A percentile compares a stretch with the other conserved stretches of the same genome.
Conservation (phyloP, 2,888 invertebrate species). For the Seira musarum region DNA sequence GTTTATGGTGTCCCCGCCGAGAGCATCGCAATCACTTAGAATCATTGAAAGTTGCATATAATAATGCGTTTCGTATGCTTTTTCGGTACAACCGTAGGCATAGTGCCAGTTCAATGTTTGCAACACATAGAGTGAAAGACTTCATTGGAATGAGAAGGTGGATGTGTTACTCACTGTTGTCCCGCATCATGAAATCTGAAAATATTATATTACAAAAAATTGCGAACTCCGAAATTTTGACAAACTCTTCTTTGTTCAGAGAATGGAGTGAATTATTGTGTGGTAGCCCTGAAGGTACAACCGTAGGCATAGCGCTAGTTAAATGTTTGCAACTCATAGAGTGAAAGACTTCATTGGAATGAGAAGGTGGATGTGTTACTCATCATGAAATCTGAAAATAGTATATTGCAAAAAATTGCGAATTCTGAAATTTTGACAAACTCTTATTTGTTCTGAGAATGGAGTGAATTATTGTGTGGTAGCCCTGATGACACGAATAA, state of each 20-base stretch:
- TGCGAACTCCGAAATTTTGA: not conserved
- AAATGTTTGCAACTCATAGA: slow-evolving; percentile 13
- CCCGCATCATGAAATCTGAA: not conserved
- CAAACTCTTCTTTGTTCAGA: slow-evolving; percentile 14
- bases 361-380: not conserved
- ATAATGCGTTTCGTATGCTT: slow-evolving; percentile 20
- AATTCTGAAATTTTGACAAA: slow-evolving; percentile 2
- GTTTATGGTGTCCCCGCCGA: slow-evolving; percentile 23
- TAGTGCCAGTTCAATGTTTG: slow-evolving; percentile 29
- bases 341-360: slow-evolving; percentile 18
- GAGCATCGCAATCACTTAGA: not conserved
- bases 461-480: too few relatives aligned
- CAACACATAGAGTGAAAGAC: not conserved
- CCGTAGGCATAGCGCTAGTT: slow-evolving; percentile 13
- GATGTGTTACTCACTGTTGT: not conserved
- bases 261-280: too few relatives aligned
- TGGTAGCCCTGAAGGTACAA: too few relatives aligned
- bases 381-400: not conserved
- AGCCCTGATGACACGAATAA: too few relatives aligned
- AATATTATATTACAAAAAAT: not conserved
- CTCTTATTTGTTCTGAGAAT: slow-evolving; percentile 9
- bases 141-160: slow-evolving; percentile 12
- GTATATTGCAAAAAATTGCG: not conserved
- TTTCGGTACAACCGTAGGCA: slow-evolving; percentile 18
- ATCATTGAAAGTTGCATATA: slow-evolving; percentile 26